phyloP scores from a whole-genome alignment of 2,113 vertebrate species.

The Cairina moschata region DNA sequence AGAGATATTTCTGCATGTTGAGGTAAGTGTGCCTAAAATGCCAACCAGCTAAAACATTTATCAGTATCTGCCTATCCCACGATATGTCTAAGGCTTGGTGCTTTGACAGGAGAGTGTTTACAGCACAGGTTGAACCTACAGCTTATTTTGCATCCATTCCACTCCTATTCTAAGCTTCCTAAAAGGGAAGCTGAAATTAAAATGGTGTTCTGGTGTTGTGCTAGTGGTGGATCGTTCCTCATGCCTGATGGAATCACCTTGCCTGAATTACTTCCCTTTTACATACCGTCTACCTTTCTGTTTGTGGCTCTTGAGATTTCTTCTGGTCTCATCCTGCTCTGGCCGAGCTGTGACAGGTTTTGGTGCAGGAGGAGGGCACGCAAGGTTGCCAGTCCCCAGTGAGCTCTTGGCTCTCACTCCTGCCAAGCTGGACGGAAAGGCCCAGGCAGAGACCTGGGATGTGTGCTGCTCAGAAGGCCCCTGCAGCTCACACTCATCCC shows the following conservation, averaged over 20 bases:
- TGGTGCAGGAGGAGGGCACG: background rate
- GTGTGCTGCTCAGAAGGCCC: background rate
- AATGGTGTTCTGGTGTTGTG: background rate
- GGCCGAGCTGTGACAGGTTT: background rate
- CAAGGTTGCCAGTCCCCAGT: background rate
- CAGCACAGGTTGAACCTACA: background rate
- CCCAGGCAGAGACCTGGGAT: fast-evolving
- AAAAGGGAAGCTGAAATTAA: conserved; percentile 2
- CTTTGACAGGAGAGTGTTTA: background rate
- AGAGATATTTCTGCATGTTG: background rate
- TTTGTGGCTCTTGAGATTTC: background rate
- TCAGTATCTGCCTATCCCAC: background rate
- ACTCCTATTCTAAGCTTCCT: background rate
- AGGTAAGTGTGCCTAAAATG: background rate
- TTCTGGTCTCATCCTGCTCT: background rate
- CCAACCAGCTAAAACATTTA: background rate
- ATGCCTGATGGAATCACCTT: background rate
- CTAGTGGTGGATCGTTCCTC: background rate
- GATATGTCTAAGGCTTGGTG: background rate
- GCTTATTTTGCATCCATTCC: background rate
- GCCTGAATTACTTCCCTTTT: background rate
- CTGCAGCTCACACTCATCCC: background rate
- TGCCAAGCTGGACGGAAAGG: background rate
- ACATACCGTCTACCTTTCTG: background rate
- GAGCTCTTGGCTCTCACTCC: background rate